A percentile compares a stretch with the other conserved stretches of the same genome.
These are phyloP conservation scores for Mola mola DNA, from an alignment of 2,113 vertebrate species.

Conservation along the genomic window DNA sequence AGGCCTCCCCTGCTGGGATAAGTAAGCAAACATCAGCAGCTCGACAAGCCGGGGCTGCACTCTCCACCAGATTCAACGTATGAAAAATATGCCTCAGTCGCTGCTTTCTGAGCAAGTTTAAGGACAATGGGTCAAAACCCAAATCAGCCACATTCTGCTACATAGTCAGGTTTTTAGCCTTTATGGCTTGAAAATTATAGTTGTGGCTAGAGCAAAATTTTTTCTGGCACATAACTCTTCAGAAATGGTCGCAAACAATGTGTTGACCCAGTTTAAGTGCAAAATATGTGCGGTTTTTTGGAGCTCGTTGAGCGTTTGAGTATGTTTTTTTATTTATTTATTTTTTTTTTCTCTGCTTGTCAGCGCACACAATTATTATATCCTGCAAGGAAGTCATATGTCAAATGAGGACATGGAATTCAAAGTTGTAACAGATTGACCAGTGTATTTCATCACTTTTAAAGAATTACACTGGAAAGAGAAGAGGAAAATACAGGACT, in stretches of 20 bases:
- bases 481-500: neutral
- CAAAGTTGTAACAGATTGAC: no score
- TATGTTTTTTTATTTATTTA: no score
- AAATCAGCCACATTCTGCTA: conserved; percentile 8
- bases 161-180: conserved; percentile 9
- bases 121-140: conserved; percentile 11
- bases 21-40: conserved; percentile 69
- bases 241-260: conserved; percentile 10
- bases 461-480: neutral
- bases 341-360: no score
- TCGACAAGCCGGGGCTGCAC: conserved; percentile 52
- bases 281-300: conserved; percentile 32
- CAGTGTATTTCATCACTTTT: conserved; percentile 8
- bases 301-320: conserved; percentile 28
- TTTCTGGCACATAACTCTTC: conserved; percentile 14
- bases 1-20: conserved; percentile 56
- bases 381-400: conserved; percentile 32
- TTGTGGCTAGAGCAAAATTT: conserved; percentile 27
- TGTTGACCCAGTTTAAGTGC: conserved; percentile 27
- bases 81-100: conserved; percentile 39
- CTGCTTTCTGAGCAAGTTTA: conserved; percentile 23
- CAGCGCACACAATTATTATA: conserved; percentile 43
- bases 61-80: conserved; percentile 35
- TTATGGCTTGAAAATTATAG: conserved; percentile 7
- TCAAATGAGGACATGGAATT: conserved; percentile 24